Evolutionary conservation across 2,797 vertebrate species (phyloP).

Genomic region (Pseudopleuronectes americanus): DNA sequence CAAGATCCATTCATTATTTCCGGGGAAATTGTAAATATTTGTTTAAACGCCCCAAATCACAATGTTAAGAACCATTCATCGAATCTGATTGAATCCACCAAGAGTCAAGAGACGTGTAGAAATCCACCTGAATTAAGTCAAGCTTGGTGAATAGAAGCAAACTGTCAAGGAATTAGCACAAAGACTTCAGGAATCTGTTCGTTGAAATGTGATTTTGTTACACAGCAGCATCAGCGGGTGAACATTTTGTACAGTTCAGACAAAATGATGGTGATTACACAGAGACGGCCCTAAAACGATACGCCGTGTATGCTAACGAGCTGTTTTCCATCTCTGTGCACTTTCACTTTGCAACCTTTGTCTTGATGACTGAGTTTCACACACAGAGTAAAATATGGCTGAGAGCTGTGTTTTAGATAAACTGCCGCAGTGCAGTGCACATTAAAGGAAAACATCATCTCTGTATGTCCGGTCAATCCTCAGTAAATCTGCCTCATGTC

Average conservation of each 20-base stretch:
- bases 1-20: too few relatives aligned
- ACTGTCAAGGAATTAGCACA: constrained; percentile 9
- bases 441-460: background rate
- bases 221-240: constrained; percentile 7
- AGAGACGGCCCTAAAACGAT: constrained; percentile 31
- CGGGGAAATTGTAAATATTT: too few relatives aligned
- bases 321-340: background rate
- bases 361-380: constrained; percentile 1
- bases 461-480: background rate
- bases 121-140: constrained; percentile 5
- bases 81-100: too few relatives aligned
- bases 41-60: too few relatives aligned
- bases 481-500: background rate
- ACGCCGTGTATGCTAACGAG: constrained; percentile 17
- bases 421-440: background rate
- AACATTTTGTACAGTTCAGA: constrained; percentile 38
- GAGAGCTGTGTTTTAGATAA: background rate
- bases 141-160: background rate
- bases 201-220: constrained; percentile 16
- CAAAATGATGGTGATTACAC: constrained; percentile 20
- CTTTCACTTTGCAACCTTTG: background rate
- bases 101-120: too few relatives aligned
- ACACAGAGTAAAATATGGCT: too few relatives aligned
- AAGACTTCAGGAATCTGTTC: background rate
- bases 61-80: too few relatives aligned